Evolutionary conservation across 2,113 vertebrate genomes (phyloP), one percentile per base, ranked within the genome.

Genomic region (Trichechus manatus): DNA sequence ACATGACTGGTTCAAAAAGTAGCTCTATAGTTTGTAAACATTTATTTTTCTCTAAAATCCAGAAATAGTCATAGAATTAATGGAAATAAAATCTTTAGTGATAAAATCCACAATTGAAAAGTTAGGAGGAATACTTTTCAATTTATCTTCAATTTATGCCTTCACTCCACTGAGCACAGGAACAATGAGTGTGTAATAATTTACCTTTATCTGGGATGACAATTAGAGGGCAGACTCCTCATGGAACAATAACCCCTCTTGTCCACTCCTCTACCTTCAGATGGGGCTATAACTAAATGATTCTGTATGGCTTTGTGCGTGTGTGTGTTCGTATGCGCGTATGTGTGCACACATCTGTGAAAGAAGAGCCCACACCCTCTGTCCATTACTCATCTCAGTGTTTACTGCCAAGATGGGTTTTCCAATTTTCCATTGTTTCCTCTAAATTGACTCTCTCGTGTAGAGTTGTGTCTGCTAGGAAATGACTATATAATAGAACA

Each of bases 361-460:
- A 83, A 89, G 50, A 89, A 84, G 22, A 81, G 19, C 25, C 63
- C 42, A 33, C 3, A 17, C 4, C 53, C 81, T 89, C 82, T 44
- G 2, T 53, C 89, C 68, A 95, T 96, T 96, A 90, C 53, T 96
- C 92, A 96, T 90, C 81, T 79, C 77, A 61, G 0, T 91, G 80
- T 95, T 97, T 92, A 63, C 77, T 91, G 80, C 91, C 92, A 96
- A 88, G 90, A 88, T 87, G 80, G 56, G 72, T 95, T 97, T 95
- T 95, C 93, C 90, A 97, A 95, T 94, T 94, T 97, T 96, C 82
- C 81, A 44, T 97, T 93, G 90, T 96, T 97, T 98, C 66, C 63
- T 74, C 77, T 91, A 97, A 96, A 97, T 74, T 95, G 85, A 93
- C 82, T 96, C 39, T 95, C 87, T 95, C 91, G 75, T 80, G 56